A percentile compares a stretch with the other conserved stretches of the same genome.
Evolutionary conservation across 2,113 vertebrate species (phyloP).

Genomic region (Melanerpes formicivorus): DNA sequence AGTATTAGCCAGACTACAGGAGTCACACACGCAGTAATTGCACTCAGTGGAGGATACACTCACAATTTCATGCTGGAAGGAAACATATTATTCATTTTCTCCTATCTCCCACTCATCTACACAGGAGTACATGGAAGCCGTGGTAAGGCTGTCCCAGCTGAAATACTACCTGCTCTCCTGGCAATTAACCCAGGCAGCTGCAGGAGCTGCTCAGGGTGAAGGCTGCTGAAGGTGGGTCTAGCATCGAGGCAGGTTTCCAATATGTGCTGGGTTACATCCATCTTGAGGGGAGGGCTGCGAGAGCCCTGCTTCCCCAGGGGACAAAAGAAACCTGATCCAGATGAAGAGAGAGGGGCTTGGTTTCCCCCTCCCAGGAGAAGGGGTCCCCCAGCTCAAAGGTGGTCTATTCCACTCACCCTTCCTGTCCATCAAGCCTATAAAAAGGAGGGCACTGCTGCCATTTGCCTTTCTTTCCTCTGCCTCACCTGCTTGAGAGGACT

Average conservation of each 20-base stretch:
- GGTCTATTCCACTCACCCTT: no score
- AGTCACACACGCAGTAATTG: conserved; percentile 42
- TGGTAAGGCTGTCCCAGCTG: neutral
- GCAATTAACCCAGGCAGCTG: neutral
- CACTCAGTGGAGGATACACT: conserved; percentile 8
- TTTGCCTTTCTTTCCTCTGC: no score
- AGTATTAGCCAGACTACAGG: conserved; percentile 65
- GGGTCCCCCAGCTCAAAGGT: no score
- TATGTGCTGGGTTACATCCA: neutral
- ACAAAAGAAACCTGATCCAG: no score
- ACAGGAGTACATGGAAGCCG: neutral
- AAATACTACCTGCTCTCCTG: neutral
- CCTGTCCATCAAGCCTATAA: no score
- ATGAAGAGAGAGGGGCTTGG: no score
- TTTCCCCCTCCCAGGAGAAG: no score
- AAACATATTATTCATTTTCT: neutral
- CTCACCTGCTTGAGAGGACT: no score
- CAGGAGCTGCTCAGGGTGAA: neutral
- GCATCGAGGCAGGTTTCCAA: neutral
- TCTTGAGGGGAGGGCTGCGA: no score
- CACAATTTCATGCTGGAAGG: conserved; percentile 22
- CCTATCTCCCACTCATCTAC: conserved; percentile 1
- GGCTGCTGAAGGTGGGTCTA: neutral
- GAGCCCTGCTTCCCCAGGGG: no score
- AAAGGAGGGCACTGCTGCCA: no score